phyloP scores from a whole-genome alignment of 2,113 vertebrate genomes.

The Barnardius zonarius region DNA sequence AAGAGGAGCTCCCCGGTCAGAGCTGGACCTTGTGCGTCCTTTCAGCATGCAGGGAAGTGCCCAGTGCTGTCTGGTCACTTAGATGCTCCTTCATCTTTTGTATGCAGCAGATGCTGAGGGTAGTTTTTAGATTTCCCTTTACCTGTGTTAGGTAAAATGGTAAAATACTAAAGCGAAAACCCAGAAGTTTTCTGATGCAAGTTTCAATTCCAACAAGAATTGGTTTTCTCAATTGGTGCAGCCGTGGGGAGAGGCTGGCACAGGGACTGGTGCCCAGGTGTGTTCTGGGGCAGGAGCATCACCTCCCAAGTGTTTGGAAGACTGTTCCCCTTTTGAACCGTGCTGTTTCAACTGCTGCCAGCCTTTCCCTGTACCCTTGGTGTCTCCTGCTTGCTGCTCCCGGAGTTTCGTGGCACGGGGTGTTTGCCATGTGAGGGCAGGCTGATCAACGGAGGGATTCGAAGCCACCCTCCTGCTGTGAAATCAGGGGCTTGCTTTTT shows the following conservation, averaged over 20 bases:
- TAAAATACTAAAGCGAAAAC: too few species aligned
- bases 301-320: background rate
- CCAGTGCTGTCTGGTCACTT: accelerated
- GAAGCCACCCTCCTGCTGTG: background rate
- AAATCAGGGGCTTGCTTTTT: background rate
- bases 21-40: accelerated
- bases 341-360: background rate
- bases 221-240: accelerated
- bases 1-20: background rate
- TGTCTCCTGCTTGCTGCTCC: background rate
- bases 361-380: background rate
- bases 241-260: too few species aligned
- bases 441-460: background rate
- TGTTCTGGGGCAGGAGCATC: background rate
- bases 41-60: background rate
- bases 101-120: accelerated
- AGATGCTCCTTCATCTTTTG: accelerated
- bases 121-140: background rate
- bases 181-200: background rate
- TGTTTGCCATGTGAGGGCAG: background rate
- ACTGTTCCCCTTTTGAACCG: background rate
- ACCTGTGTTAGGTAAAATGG: background rate
- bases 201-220: accelerated
- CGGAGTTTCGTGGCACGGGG: background rate
- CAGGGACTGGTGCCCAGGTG: background rate